These are phyloP conservation scores for Vireo altiloquus DNA, from an alignment of 2,113 vertebrate genomes.

Conservation along the genomic window DNA sequence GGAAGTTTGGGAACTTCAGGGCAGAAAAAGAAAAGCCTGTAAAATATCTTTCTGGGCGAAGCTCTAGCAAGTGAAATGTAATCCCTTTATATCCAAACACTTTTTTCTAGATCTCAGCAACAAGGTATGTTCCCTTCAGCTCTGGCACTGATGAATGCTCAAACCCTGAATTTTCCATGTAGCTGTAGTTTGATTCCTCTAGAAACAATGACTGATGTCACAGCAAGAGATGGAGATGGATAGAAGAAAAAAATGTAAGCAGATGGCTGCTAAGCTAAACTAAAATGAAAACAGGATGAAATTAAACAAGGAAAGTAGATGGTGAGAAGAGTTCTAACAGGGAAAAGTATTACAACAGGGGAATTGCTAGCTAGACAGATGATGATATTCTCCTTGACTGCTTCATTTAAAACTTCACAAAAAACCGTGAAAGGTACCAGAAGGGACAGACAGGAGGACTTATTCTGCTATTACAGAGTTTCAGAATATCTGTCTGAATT, in stretches of 20 bases:
- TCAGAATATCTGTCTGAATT: neutral
- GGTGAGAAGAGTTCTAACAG: neutral
- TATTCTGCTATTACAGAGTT: neutral
- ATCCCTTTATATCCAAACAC: neutral
- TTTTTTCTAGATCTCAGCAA: neutral
- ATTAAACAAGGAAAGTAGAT: neutral
- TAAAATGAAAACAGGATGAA: neutral
- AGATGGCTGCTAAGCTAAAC: neutral
- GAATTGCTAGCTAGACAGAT: neutral
- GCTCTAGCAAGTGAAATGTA: neutral
- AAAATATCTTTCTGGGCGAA: neutral
- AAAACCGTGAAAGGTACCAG: neutral
- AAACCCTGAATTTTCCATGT: neutral
- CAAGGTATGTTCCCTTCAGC: neutral
- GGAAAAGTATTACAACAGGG: neutral
- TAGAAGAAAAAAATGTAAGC: neutral
- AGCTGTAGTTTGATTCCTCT: neutral
- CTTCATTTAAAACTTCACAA: neutral
- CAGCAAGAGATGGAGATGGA: neutral
- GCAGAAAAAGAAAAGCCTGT: neutral
- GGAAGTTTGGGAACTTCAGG: neutral
- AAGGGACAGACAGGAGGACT: neutral
- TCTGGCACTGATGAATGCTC: neutral
- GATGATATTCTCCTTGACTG: neutral
- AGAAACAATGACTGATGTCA: neutral